A percentile compares a stretch with the other conserved stretches of the same genome.
Evolutionary conservation across 2,113 vertebrate genomes (phyloP).

Genomic region (Gambusia affinis): DNA sequence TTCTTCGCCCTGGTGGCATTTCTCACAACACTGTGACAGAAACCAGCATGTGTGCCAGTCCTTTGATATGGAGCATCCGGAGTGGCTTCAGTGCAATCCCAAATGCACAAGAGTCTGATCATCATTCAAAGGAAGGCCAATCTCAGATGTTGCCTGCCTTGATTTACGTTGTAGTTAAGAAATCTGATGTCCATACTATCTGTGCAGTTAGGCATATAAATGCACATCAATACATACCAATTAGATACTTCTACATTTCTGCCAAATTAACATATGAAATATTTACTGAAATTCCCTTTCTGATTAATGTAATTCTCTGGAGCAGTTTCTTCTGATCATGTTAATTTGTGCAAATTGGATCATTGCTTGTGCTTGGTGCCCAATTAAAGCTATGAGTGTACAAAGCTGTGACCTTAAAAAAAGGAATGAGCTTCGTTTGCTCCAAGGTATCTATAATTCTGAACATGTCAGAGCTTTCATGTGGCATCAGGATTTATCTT

Average conservation of each 20-base stretch:
- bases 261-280: constrained; percentile 4
- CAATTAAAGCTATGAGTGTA: background rate
- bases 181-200: constrained; percentile 9
- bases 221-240: constrained; percentile 5
- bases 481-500: background rate
- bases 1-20: constrained; percentile 28
- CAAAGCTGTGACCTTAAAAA: background rate
- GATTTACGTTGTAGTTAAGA: constrained; percentile 21
- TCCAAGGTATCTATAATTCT: background rate
- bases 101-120: constrained; percentile 45
- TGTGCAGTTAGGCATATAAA: background rate
- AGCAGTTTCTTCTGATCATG: constrained; percentile 31
- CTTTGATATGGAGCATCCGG: constrained; percentile 67
- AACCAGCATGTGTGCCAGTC: constrained; percentile 59
- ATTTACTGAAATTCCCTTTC: background rate
- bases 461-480: background rate
- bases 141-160: constrained; percentile 39
- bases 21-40: constrained; percentile 52
- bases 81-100: constrained; percentile 42
- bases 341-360: constrained; percentile 26
- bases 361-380: constrained; percentile 12
- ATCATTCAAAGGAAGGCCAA: constrained; percentile 52
- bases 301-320: constrained; percentile 21
- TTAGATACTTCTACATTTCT: background rate
- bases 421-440: background rate